Conservation (phyloP, 1,140 invertebrate species). For the Pseudomyrmex dendroicus region DNA sequence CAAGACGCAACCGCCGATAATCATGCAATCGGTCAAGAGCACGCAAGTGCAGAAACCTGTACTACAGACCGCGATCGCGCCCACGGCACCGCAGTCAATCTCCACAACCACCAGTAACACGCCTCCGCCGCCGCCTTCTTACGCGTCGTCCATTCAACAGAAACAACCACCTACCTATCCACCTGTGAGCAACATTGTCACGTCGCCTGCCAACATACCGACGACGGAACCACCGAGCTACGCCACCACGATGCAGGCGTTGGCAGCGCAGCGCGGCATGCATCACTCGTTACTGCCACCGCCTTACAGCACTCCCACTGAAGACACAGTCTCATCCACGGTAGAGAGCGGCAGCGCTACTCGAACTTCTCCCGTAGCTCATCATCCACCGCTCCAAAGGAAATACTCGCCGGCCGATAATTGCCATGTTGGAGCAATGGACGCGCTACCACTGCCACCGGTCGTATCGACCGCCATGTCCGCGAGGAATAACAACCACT, state of each 20-base stretch:
- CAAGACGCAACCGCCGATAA: slow-evolving; percentile 95
- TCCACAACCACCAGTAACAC: slow-evolving; percentile 84
- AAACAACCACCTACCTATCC: slow-evolving; percentile 86
- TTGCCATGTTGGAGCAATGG: slow-evolving; percentile 79
- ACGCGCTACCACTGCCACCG: slow-evolving; percentile 80
- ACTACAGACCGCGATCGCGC: slow-evolving; percentile 96
- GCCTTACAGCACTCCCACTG: slow-evolving; percentile 86
- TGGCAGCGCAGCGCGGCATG: slow-evolving; percentile 90
- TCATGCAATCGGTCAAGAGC: slow-evolving; percentile 98
- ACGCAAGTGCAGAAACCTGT: slow-evolving; percentile 97
- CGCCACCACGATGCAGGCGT: slow-evolving; percentile 95
- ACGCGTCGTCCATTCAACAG: slow-evolving; percentile 92
- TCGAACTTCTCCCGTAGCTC: slow-evolving; percentile 84
- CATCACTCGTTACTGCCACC: slow-evolving; percentile 90
- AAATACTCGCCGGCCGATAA: slow-evolving; percentile 87
- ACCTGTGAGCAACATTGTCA: slow-evolving; percentile 73
- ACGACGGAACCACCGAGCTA: slow-evolving; percentile 96
- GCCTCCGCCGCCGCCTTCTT: slow-evolving; percentile 91
- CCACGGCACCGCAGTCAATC: slow-evolving; percentile 89
- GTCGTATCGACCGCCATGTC: slow-evolving; percentile 84
- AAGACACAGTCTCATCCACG: slow-evolving; percentile 85
- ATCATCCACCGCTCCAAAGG: slow-evolving; percentile 87
- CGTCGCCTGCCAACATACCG: slow-evolving; percentile 83
- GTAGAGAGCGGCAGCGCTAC: slow-evolving; percentile 84
- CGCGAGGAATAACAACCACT: slow-evolving; percentile 74